These are phyloP conservation scores for Harlomillsia oculata DNA, from an alignment of 1,140 invertebrate species.

Conservation along the genomic window DNA sequence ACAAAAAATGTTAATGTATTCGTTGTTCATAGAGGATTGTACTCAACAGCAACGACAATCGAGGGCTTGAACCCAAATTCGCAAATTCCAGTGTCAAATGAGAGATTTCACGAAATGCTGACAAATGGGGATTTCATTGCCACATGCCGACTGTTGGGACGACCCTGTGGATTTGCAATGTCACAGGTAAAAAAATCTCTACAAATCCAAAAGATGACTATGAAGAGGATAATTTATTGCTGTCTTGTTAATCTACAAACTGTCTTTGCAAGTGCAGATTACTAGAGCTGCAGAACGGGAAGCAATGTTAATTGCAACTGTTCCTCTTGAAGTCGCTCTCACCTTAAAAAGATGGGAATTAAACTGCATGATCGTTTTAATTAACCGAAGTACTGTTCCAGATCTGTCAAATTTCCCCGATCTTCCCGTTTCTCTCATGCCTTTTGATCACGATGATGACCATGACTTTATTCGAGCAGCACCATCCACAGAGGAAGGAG, in stretches of 20 bases:
- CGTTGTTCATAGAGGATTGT: slow-evolving; percentile 14
- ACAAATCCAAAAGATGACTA: too few relatives aligned
- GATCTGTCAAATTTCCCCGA: too few relatives aligned
- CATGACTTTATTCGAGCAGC: too few relatives aligned
- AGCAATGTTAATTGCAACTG: slow-evolving; percentile 7
- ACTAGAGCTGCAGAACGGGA: slow-evolving; percentile 11
- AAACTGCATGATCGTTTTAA: too few relatives aligned
- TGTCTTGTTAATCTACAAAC: neutral
- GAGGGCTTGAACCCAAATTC: slow-evolving; percentile 1
- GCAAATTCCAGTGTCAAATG: slow-evolving; percentile 23
- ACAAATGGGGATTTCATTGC: slow-evolving; percentile 14
- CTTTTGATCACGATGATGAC: too few relatives aligned
- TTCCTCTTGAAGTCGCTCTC: slow-evolving; percentile 16
- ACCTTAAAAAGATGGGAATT: slow-evolving; percentile 9
- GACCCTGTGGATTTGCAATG: slow-evolving; percentile 15
- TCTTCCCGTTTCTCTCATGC: too few relatives aligned
- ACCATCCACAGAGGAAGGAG: too few relatives aligned
- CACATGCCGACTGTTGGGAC: slow-evolving; percentile 4
- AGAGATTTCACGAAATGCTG: slow-evolving; percentile 14
- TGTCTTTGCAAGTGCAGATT: slow-evolving; percentile 1
- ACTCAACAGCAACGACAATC: slow-evolving; percentile 25
- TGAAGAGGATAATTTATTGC: too few relatives aligned
- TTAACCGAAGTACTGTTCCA: too few relatives aligned
- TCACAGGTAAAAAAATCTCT: slow-evolving; percentile 11
- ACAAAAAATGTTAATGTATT: too few relatives aligned